Base-by-base conservation (phyloP, 2,797 vertebrate genomes). In the Aeoliscus strigatus region DNA sequence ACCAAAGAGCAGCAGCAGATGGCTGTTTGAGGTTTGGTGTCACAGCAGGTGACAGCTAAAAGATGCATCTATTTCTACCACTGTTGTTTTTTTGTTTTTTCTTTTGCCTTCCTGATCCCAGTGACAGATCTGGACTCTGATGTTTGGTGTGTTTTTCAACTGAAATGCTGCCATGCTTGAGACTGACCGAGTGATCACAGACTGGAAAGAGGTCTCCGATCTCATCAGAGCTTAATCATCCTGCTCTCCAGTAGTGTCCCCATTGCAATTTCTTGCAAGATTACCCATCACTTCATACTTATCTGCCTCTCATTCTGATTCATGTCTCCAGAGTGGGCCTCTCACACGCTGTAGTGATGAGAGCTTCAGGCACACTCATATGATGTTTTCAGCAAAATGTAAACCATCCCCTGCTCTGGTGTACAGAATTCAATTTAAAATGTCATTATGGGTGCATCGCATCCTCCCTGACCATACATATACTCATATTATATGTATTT, bases 1-100 rank as follows among this genome's bases (percentile, higher is more conserved):
- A 73, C 66, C 53, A 50, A 67, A 77, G 60, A 69, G 71, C 60
- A 63, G 66, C 73, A 80, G 84, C 90, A 91, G 90, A 93, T 90
- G 89, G 90, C 77, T 84, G 61, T 67, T 73, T 70, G 70, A 80
- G 76, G 59, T 74, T 72, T 54, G 70, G 62, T 81, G 75, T 60
- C 87, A 65, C 89, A 90, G 90, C 84, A 86, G 90, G 89, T 78
- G 87, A 82, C n/a, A 87, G 79, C 75, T 74, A 46, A 71, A 60
- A 72, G 61, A 75, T 62, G n/a, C n/a, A n/a, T n/a, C n/a, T n/a
- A n/a, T n/a, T n/a, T n/a, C n/a, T n/a, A n/a, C n/a, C n/a, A n/a
- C n/a, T 4, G 4, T 8, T 28, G n/a, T 16, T 37, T 15, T 13
- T 30, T 49, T 31, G 16, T 14, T 14, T 26, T 8, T 27, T 17